Evolutionary conservation across 2,113 vertebrate species (phyloP).

Genomic region (Xerus inauris): DNA sequence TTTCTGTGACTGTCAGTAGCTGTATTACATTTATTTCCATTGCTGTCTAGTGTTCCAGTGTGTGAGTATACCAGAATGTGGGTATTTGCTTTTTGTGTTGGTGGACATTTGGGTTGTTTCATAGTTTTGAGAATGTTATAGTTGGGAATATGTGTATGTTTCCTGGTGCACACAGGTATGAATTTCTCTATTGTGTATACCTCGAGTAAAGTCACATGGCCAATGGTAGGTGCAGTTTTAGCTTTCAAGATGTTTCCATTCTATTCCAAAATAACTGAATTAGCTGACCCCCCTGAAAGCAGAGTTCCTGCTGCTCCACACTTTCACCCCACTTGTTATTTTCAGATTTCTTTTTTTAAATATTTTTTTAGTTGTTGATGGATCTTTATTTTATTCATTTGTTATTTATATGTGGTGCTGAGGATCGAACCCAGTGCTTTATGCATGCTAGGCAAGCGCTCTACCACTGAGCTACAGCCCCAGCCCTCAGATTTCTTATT

Average conservation of each 20-base stretch:
- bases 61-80: neutral
- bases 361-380: no score
- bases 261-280: neutral
- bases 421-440: no score
- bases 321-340: accelerated
- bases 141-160: neutral
- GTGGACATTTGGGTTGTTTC: neutral
- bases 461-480: no score
- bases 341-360: no score
- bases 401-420: no score
- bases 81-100: neutral
- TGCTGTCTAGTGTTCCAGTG: neutral
- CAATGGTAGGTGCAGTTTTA: neutral
- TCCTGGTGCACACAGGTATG: neutral
- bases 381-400: no score
- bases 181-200: neutral
- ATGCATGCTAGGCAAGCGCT: no score
- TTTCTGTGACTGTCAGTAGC: neutral
- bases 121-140: neutral
- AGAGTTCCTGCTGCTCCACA: neutral
- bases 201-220: neutral
- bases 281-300: neutral
- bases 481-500: neutral
- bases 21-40: neutral
- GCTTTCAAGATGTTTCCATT: neutral